Conservation (phyloP, 2,888 invertebrate species). For the Lepidocyrtinus sp. region DNA sequence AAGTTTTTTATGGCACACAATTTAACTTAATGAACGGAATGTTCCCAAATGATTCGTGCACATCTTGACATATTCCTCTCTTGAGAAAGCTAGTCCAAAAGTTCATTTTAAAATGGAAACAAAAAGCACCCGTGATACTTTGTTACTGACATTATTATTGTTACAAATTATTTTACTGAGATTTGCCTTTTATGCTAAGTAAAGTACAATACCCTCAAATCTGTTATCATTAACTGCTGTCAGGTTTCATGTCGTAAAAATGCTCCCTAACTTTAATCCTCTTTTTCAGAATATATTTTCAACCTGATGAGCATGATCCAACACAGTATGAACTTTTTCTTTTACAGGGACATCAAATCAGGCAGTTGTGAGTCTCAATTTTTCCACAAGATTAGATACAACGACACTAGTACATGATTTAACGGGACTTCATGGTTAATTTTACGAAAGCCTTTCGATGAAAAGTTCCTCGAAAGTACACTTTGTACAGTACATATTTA, state of each 20-base stretch:
- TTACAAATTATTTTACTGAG: too few relatives aligned
- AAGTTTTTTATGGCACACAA: conserved; percentile 36
- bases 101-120: too few relatives aligned
- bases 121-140: too few relatives aligned
- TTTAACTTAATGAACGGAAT: conserved; percentile 35
- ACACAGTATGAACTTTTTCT: too few relatives aligned
- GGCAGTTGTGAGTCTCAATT: background rate
- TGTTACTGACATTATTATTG: conserved; percentile 26
- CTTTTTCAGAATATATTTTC: too few relatives aligned
- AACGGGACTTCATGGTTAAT: background rate
- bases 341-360: background rate
- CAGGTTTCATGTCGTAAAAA: too few relatives aligned
- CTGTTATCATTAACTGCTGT: too few relatives aligned
- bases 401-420: background rate
- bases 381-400: background rate
- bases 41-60: conserved; percentile 25
- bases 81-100: too few relatives aligned
- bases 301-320: background rate
- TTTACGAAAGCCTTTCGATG: too few relatives aligned
- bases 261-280: background rate
- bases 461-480: background rate
- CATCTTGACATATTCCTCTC: conserved; percentile 11
- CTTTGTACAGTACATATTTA: background rate
- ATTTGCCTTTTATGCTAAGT: too few relatives aligned
- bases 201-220: background rate